Evolutionary conservation across 2,888 invertebrate genomes (phyloP).

Genomic region (Arctia plantaginis): DNA sequence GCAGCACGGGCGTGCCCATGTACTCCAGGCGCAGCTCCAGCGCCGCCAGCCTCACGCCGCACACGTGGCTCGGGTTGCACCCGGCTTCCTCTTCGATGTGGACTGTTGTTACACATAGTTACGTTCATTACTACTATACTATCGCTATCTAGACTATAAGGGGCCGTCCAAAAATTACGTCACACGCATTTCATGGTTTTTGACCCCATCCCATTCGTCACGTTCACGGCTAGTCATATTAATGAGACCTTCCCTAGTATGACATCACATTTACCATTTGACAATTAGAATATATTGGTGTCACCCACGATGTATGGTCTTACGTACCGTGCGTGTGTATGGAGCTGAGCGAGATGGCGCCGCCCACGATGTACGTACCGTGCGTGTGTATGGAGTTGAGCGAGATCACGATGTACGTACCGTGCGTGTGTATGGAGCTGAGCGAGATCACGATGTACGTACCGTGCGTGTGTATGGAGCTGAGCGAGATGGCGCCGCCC

Average conservation of each 20-base stretch:
- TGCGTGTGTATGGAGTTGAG: conserved; percentile 96
- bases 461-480: conserved; percentile 96
- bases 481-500: conserved; percentile 97
- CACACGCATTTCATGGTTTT: no score
- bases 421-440: conserved; percentile 96
- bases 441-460: conserved; percentile 98
- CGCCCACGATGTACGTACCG: conserved; percentile 99
- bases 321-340: conserved; percentile 84
- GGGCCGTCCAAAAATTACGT: no score
- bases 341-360: conserved; percentile 95
- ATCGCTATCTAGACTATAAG: no score
- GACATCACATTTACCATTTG: no score
- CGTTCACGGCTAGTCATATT: no score
- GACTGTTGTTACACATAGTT: conserved; percentile 80
- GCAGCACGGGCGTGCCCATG: conserved; percentile 98
- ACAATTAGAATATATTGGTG: no score
- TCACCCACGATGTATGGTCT: no score
- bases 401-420: conserved; percentile 98
- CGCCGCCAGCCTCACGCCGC: conserved; percentile 93
- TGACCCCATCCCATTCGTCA: no score
- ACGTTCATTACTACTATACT: no score
- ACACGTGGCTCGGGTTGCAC: conserved; percentile 95
- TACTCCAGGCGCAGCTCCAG: conserved; percentile 97
- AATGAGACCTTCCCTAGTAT: no score
- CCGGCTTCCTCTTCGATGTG: conserved; percentile 96